These are phyloP conservation scores for Crepidodera aurea DNA, from an alignment of 2,888 invertebrate species.

Conservation along the genomic window DNA sequence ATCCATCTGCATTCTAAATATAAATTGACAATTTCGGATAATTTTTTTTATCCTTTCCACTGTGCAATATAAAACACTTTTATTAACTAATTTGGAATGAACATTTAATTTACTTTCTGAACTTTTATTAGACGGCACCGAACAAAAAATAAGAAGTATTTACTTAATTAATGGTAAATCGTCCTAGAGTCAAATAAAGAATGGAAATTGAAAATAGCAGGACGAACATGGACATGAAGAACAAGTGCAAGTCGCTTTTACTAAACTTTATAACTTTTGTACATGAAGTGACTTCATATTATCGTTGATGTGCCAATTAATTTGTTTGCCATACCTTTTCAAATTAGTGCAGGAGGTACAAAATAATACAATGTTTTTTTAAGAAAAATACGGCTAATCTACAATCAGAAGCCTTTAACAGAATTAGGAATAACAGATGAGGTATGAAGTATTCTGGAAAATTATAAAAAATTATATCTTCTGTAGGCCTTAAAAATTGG, in stretches of 20 bases:
- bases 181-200: conserved; percentile 45
- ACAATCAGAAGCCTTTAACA: too few species aligned
- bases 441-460: too few species aligned
- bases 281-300: conserved; percentile 50
- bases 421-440: too few species aligned
- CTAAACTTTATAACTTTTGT: conserved; percentile 48
- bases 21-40: too few species aligned
- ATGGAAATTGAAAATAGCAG: conserved; percentile 51
- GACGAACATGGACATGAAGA: conserved; percentile 48
- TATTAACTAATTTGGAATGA: background rate
- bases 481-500: too few species aligned
- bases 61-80: background rate
- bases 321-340: conserved; percentile 47
- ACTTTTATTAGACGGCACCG: background rate
- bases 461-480: too few species aligned
- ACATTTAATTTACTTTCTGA: background rate
- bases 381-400: too few species aligned
- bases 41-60: too few species aligned
- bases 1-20: too few species aligned
- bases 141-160: conserved; percentile 43
- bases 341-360: conserved; percentile 11
- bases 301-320: conserved; percentile 48
- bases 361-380: too few species aligned
- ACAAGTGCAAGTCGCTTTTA: conserved; percentile 41
- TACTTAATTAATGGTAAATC: conserved; percentile 52